Percentiles rank a stretch among this genome's conserved stretches.
Conservation (phyloP, 1,140 invertebrate genomes). For the Dolichoris vasculosae region DNA sequence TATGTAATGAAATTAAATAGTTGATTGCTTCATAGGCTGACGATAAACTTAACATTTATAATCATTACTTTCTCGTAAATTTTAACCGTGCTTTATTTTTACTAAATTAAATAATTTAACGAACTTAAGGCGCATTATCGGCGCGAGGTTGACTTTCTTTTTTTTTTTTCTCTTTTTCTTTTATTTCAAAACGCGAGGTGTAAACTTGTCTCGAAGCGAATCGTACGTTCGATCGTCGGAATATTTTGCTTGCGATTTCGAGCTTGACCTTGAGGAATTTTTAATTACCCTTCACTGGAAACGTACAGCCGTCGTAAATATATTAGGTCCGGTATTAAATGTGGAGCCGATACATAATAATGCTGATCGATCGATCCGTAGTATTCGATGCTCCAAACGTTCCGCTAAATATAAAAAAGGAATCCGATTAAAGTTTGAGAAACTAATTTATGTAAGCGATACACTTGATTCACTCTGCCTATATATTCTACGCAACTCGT, state of each 20-base stretch:
- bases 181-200: not conserved
- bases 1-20: conserved; percentile 35
- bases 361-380: not conserved
- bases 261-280: not conserved
- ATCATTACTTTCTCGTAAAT: conserved; percentile 3
- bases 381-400: not conserved
- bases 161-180: no score
- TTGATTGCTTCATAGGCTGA: conserved; percentile 11
- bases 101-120: not conserved
- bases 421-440: not conserved
- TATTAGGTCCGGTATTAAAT: not conserved
- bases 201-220: not conserved
- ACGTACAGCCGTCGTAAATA: not conserved
- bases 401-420: not conserved
- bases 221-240: not conserved
- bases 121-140: not conserved
- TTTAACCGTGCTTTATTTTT: not conserved
- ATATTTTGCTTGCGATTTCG: not conserved
- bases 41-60: conserved; percentile 36
- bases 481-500: not conserved
- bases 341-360: not conserved
- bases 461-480: not conserved
- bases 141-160: no score
- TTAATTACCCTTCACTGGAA: not conserved
- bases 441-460: not conserved